Base-by-base conservation (phyloP, 64 coral and sea anemone species). In the Montipora capricornis region DNA sequence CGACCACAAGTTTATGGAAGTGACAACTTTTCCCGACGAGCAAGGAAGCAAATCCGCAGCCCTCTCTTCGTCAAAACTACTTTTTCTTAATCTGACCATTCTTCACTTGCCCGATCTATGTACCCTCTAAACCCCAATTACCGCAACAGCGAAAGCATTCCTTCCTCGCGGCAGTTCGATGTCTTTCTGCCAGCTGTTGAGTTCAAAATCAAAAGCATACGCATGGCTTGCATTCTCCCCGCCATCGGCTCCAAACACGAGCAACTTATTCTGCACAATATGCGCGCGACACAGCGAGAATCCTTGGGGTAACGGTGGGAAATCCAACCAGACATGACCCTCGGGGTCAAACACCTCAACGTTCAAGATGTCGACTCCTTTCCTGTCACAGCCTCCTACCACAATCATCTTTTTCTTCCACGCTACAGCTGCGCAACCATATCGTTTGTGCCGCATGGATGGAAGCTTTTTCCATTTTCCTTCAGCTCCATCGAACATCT, bases 371-470 rank as follows among this genome's bases (percentile, higher is more conserved):
- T 98, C 96, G 5, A 85, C 73, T 5, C 96, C 96, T 2, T 87
- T 87, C 24, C 91, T 93, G 22, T 98, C 93, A 26, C 96, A 98
- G 2, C 96, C 96, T n/a, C 96, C 96, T 8, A 95, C 77, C 22
- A 98, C 89, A 49, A 87, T 78, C 70, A 98, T 81, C 16, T 87
- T 79, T 6, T 80, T 87, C 57, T 95, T 75, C 91, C 93, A 86
- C 20, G 71, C 62, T 16, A 92, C 87, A 9, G 93, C 96, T 2
- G 93, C 80, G 52, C 96, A 98, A 4, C 96, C 96, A 26, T 98
- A 98, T 0, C 96, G 92, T 19, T 86, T 98, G 15, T 91, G 74
- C n/a, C 82, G 87, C 96, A 98, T 98, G 2, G 83, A 70, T 1
- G 93, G 69, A 6, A 95, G 29, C 29, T 74, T 83, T 19, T 78